A percentile compares a stretch with the other conserved stretches of the same genome.
Evolutionary conservation across 2,888 invertebrate species (phyloP).

Genomic region (Podabrus alpinus): DNA sequence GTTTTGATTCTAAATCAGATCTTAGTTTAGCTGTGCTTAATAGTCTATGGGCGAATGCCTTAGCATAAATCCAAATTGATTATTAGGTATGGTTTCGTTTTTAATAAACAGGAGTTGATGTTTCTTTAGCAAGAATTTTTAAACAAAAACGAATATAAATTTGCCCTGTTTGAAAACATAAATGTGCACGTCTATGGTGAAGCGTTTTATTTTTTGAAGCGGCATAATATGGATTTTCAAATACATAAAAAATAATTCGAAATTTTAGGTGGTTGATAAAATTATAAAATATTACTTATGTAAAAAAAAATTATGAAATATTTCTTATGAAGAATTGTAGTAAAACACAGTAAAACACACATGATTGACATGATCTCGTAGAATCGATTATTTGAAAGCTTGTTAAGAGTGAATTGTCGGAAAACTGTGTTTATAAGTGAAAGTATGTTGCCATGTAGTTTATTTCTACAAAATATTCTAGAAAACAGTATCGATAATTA

Average conservation of each 20-base stretch:
- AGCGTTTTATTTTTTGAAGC: neutral
- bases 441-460: neutral
- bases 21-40: too few relatives aligned
- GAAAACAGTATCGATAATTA: neutral
- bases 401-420: neutral
- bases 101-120: too few relatives aligned
- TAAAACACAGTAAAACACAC: too few relatives aligned
- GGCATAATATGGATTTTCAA: neutral
- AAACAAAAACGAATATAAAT: too few relatives aligned
- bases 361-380: too few relatives aligned
- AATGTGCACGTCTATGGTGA: neutral
- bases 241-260: neutral
- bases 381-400: neutral
- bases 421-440: neutral
- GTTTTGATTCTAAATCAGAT: too few relatives aligned
- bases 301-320: neutral
- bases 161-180: neutral
- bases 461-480: neutral
- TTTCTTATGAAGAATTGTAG: neutral
- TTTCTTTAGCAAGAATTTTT: too few relatives aligned
- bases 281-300: neutral
- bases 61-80: too few relatives aligned
- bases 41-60: too few relatives aligned
- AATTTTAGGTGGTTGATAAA: neutral
- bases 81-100: too few relatives aligned